Base-by-base conservation (phyloP, 2,113 vertebrate genomes). In the Henicopernis longicauda region DNA sequence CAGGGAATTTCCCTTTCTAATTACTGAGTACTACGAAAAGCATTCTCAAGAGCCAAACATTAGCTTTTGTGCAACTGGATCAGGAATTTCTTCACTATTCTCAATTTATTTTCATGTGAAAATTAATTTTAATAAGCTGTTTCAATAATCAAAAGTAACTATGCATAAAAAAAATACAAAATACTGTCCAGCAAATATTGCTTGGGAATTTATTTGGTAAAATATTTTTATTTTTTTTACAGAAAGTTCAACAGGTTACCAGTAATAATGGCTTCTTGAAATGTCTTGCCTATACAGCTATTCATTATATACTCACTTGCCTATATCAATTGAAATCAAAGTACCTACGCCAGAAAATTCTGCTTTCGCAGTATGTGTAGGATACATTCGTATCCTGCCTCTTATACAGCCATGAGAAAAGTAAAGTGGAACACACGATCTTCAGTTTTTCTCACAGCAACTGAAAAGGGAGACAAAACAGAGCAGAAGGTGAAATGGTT, bases 1-100 rank as follows among this genome's bases (percentile, higher is more conserved):
- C 85, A 73, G 66, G 88, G 79, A 94, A 96, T 96, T 97, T 93
- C 95, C 95, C 87, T 94, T 89, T 94, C 89, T 96, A 94, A 94
- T 96, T 94, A 88, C 65, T 3, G 25, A 89, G 65, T 59, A 7
- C 84, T 45, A 44, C 61, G 66, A 96, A 96, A 96, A 82, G 87
- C 52, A 49, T 82, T 80, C 67, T 61, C 57, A 29, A 69, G 81
- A 85, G 87, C 73, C 57, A 91, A 93, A 95, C 5, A 6, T 69
- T 36, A 91, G 57, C 70, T 85, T 94, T 94, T 95, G 87, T 91
- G 73, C 62, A 57, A 67, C 26, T 18, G 40, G 49, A 87, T 82
- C 0, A 3, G 57, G 19, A 90, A 52, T 89, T 69, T 76, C 69
- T 89, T 85, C 15, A 3, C 49, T 89, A 49, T 15, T 84, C 40